A percentile compares a stretch with the other conserved stretches of the same genome.
Conservation (phyloP, 1,140 invertebrate species). For the Elymnias hypermnestra region DNA sequence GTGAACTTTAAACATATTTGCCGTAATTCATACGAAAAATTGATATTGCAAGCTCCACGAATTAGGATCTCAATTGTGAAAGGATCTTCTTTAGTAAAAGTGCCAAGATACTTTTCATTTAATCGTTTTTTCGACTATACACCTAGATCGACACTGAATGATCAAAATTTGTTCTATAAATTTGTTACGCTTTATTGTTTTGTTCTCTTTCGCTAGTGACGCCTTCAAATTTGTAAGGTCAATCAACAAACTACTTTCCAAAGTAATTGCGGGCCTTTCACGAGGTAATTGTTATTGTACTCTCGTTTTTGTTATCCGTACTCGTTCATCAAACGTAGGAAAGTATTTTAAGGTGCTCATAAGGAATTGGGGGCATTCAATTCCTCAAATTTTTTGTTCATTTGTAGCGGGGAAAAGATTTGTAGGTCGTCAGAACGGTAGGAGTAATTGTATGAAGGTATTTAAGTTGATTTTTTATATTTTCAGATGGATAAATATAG, state of each 20-base stretch:
- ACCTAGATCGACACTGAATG: neutral
- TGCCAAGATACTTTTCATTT: no score
- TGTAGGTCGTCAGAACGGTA: no score
- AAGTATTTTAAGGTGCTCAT: slow-evolving; percentile 6
- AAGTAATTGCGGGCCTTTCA: slow-evolving; percentile 59
- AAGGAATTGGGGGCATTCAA: neutral
- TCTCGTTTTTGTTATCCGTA: slow-evolving; percentile 54
- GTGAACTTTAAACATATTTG: no score
- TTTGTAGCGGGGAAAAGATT: no score
- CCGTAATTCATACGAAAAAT: no score
- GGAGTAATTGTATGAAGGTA: no score
- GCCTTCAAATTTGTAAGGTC: slow-evolving; percentile 46
- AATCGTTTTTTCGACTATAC: neutral
- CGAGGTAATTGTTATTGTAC: slow-evolving; percentile 52
- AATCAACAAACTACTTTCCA: slow-evolving; percentile 58
- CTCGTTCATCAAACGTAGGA: slow-evolving; percentile 47
- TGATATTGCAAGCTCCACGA: no score
- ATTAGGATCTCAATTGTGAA: no score
- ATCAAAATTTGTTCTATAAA: neutral
- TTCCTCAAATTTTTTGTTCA: neutral
- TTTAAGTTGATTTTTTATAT: no score
- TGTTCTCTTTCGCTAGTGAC: slow-evolving; percentile 13
- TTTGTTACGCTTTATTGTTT: neutral
- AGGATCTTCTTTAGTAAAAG: no score
- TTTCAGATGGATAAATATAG: no score